Base-by-base conservation (phyloP, 2,888 invertebrate species). In the Ormia ochracea region DNA sequence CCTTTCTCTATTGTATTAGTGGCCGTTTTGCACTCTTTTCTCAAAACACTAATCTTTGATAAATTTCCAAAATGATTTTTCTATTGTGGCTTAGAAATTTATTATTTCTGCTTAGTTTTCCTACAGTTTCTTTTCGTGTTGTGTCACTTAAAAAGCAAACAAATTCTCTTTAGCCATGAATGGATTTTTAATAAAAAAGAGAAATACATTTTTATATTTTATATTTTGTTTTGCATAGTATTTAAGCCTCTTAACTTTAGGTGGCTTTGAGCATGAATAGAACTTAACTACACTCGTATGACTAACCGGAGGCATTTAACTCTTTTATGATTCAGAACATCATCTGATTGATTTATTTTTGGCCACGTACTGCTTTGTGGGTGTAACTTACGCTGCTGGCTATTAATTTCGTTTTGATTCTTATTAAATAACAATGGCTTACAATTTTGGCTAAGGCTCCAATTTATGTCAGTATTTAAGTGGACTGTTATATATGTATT, bases 181-280 rank as follows among this genome's bases (percentile, higher is more conserved):
- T n/a, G n/a, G n/a, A n/a, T 56, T 31, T 59, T 33, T 41, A 48
- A 73, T 17, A 17, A 70, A 80, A 81, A 84, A 10, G 4, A 9
- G 10, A 26, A 9, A 54, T 31, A 33, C 83, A n/a, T n/a, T n/a
- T n/a, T n/a, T n/a, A n/a, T n/a, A n/a, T 36, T 36, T 36, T 36
- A 12, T 12, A 3, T 36, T 36, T 2, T 14, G 19, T 17, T 21
- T 19, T 41, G 4, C 21, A 3, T 56, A n/a, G 19, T 65, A 45
- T 14, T 23, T 85, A 86, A 84, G 82, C 83, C 83, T 82, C 83
- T 84, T 84, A 81, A 52, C 54, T 72, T 61, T 72, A 75, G 68
- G 66, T 68, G 68, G 61, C 70, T 80, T 80, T 50, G 14, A 26
- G 19, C 14, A 50, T 80, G 76, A 76, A 80, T 68, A 36, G 28